Conservation (phyloP, 1,140 invertebrate species). For the Lordiphosa collinella region DNA sequence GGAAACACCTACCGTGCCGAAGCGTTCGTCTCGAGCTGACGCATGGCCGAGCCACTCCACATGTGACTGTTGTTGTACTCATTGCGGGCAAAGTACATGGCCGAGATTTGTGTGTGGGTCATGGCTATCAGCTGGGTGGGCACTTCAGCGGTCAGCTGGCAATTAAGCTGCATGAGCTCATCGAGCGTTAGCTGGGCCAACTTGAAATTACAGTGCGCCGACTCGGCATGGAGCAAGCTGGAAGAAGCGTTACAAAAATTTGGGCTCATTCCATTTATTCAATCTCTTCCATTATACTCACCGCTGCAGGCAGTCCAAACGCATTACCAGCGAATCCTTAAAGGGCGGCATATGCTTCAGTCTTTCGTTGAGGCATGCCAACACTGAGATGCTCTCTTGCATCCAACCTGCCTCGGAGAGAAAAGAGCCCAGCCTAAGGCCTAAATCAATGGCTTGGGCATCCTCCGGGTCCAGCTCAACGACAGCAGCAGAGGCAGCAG, state of each 20-base stretch:
- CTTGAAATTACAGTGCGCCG: slow-evolving; percentile 88
- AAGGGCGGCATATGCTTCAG: slow-evolving; percentile 80
- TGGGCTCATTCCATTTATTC: not conserved
- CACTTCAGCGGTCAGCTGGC: slow-evolving; percentile 22
- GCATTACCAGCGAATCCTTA: slow-evolving; percentile 80
- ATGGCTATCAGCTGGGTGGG: slow-evolving; percentile 82
- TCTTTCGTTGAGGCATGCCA: slow-evolving; percentile 83
- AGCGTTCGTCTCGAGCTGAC: slow-evolving; percentile 83
- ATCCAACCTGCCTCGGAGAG: slow-evolving; percentile 93
- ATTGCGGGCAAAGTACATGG: slow-evolving; percentile 88
- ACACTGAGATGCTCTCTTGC: slow-evolving; percentile 85
- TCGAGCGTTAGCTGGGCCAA: slow-evolving; percentile 71
- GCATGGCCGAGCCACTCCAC: slow-evolving; percentile 88
- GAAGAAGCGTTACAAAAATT: slow-evolving; percentile 32
- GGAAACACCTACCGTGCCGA: slow-evolving; percentile 80
- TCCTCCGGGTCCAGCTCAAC: slow-evolving; percentile 15
- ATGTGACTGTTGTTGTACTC: slow-evolving; percentile 88
- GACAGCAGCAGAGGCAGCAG: not conserved
- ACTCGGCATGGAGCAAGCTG: slow-evolving; percentile 90
- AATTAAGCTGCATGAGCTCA: slow-evolving; percentile 40
- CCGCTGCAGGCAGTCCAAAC: slow-evolving; percentile 88
- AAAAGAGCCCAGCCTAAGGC: slow-evolving; percentile 86
- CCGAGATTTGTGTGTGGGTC: slow-evolving; percentile 89
- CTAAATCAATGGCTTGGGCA: slow-evolving; percentile 80
- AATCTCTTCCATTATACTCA: slow-evolving; percentile 54